Evolutionary conservation across 2,888 invertebrate genomes (phyloP), one percentile per base, ranked within the genome.

Genomic region (Drosophila phalerata): DNA sequence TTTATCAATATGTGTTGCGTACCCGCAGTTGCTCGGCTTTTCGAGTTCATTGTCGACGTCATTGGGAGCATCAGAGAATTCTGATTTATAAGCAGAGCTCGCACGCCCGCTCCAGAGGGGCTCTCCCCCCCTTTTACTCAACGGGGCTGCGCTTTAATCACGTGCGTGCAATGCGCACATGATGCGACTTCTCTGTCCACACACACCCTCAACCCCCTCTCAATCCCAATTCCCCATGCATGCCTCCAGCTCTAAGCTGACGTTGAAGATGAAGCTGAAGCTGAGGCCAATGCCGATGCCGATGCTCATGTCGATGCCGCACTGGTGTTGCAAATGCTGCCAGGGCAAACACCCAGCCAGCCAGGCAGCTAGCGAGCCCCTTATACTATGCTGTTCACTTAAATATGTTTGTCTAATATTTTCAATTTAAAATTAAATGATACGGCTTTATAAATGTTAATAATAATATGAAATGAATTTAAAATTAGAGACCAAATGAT

Each of bases 1-100:
- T 89, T 89, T 88, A 89, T 85, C 89, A 89, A 88, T 88, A 88
- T 89, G 85, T 89, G 66, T 62, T 81, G 81, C 89, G 82, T 79
- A 62, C 55, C 56, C 60, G 43, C 67, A 32, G 43, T 28, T 45
- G 58, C 51, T 43, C 34, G 61, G 45, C 65, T 48, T 48, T 77
- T 57, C 45, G 69, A 64, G 86, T 79, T 82, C 87, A 89, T 74
- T 83, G 83, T 78, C 89, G 85, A 81, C 83, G 69, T 79, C 69
- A 79, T 69, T 76, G 77, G 65, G 72, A 68, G 78, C 81, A 67
- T 73, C 73, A 82, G 67, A 72, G 88, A 85, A 88, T 88, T 85
- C 90, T 85, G 88, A 85, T 85, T 85, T 85, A 85, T 85, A 88
- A 85, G 88, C 81, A 76, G 60, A 77, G 64, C 61, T 63, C 40